phyloP scores from a whole-genome alignment of 2,113 vertebrate species.

The Sphaerodactylus townsendi region DNA sequence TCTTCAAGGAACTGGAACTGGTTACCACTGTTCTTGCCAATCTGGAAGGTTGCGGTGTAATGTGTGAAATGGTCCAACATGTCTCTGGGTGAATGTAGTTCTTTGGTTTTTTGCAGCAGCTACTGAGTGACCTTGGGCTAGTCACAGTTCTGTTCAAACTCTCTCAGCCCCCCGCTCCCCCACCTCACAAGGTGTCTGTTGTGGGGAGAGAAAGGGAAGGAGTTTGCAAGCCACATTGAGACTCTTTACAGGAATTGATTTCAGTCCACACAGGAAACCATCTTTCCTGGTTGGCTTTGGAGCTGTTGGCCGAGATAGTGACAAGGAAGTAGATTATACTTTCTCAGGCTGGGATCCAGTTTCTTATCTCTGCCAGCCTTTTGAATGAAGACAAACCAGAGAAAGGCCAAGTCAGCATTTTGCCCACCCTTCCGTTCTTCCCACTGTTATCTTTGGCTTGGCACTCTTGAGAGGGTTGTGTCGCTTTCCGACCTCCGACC shows the following conservation, averaged over 20 bases:
- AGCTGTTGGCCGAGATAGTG: neutral
- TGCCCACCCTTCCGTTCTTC: constrained; percentile 4
- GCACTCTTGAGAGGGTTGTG: neutral
- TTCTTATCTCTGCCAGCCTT: constrained; percentile 8
- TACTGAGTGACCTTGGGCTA: no score
- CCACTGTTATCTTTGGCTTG: neutral
- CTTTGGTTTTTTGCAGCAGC: no score
- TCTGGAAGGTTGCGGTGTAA: neutral
- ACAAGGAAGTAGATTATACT: constrained; percentile 42
- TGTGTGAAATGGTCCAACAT: neutral
- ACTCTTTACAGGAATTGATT: constrained; percentile 11
- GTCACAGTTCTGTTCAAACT: no score
- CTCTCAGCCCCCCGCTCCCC: no score
- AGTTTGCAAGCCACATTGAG: no score
- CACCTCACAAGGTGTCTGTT: no score
- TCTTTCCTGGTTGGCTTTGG: constrained; percentile 43
- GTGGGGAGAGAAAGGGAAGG: no score
- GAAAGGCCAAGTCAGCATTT: neutral
- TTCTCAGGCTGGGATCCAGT: constrained; percentile 37
- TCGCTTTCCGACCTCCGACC: no score
- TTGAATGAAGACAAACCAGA: neutral
- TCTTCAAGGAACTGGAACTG: neutral
- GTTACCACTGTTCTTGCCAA: neutral
- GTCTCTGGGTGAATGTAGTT: no score
- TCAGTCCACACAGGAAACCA: neutral